phyloP scores from a whole-genome alignment of 2,113 vertebrate species.

The Lates calcarifer region DNA sequence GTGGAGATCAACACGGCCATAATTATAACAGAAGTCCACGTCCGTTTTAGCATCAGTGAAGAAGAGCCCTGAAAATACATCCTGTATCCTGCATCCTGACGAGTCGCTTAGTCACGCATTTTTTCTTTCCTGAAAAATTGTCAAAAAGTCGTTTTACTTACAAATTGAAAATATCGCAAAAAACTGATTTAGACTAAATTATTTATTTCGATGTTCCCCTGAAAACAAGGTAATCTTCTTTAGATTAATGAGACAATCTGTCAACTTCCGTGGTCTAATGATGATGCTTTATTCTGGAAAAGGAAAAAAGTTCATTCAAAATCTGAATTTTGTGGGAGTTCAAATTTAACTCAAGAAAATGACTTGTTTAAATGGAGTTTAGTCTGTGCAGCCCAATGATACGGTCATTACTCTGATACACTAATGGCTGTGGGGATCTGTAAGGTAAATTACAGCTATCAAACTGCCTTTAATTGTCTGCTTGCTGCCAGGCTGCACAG shows the following conservation, averaged over 20 bases:
- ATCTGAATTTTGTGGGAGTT: background rate
- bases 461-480: constrained; percentile 39
- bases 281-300: too few species aligned
- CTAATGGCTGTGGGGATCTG: constrained; percentile 5
- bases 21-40: constrained; percentile 64
- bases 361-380: background rate
- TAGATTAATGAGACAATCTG: too few species aligned
- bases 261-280: too few species aligned
- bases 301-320: background rate
- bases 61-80: constrained; percentile 11
- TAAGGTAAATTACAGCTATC: constrained; percentile 23
- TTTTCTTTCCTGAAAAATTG: background rate
- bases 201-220: too few species aligned
- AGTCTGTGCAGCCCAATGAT: background rate
- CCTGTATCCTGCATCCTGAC: background rate
- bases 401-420: constrained; percentile 14
- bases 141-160: background rate
- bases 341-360: background rate
- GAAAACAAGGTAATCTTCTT: too few species aligned
- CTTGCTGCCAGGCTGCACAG: constrained; percentile 26
- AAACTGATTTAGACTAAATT: background rate
- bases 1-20: constrained; percentile 49
- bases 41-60: constrained; percentile 59
- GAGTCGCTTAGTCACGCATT: constrained; percentile 5
- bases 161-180: background rate